phyloP scores from a whole-genome alignment of 2,797 vertebrate genomes.

The Streptopelia turtur region DNA sequence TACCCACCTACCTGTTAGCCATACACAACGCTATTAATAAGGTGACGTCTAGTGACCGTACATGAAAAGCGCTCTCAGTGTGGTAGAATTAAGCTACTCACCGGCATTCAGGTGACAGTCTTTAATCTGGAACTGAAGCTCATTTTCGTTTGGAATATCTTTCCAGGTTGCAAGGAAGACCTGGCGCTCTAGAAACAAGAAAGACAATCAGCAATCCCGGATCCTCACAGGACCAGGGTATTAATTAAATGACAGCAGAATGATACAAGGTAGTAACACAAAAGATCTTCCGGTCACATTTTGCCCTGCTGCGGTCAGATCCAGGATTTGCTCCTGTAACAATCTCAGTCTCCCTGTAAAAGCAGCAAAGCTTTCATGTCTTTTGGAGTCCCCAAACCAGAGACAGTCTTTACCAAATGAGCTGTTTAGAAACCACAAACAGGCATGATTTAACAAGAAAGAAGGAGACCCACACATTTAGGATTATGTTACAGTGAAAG shows the following conservation, averaged over 20 bases:
- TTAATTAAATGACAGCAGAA: not conserved
- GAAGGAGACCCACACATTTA: not conserved
- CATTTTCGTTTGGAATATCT: slow-evolving; percentile 99
- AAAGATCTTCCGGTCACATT: not conserved
- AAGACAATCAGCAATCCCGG: not conserved
- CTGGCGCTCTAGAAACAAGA: slow-evolving; percentile 87
- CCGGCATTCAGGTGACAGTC: slow-evolving; percentile 97
- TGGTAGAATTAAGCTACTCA: slow-evolving; percentile 67
- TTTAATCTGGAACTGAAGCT: slow-evolving; percentile 99
- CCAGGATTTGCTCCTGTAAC: not conserved
- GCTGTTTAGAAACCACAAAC: not conserved
- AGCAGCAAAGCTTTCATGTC: not conserved
- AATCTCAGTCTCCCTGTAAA: not conserved
- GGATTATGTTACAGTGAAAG: not conserved
- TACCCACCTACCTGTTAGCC: not conserved
- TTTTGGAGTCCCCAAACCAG: not conserved
- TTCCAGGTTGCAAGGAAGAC: slow-evolving; percentile 99
- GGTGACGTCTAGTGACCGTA: not conserved
- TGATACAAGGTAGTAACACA: not conserved
- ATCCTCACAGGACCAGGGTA: not conserved
- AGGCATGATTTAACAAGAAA: not conserved
- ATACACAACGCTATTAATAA: not conserved
- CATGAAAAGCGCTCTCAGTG: not conserved
- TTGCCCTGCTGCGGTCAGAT: not conserved
- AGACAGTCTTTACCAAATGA: not conserved